Conservation (phyloP, 1,140 invertebrate genomes). For the Ceratosolen solmsi region DNA sequence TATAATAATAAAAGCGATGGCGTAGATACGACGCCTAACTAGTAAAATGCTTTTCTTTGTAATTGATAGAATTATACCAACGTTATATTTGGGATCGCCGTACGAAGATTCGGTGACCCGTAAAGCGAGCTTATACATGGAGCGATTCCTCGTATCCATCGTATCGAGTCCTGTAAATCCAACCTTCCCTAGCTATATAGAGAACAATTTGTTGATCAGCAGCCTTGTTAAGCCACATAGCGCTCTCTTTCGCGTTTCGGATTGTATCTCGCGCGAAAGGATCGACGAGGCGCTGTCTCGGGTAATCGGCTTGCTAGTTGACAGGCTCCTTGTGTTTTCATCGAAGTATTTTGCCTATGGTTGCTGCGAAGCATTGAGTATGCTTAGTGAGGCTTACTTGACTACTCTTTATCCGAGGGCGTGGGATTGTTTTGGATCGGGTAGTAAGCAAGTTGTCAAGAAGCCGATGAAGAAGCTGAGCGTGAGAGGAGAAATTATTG, state of each 20-base stretch:
- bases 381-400: slow-evolving; percentile 71
- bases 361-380: slow-evolving; percentile 74
- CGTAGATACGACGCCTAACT: background rate
- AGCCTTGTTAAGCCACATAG: slow-evolving; percentile 61
- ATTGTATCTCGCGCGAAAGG: slow-evolving; percentile 51
- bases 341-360: slow-evolving; percentile 72
- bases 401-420: slow-evolving; percentile 73
- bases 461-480: background rate
- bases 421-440: slow-evolving; percentile 72
- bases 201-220: slow-evolving; percentile 61
- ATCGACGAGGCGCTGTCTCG: slow-evolving; percentile 60
- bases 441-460: slow-evolving; percentile 37
- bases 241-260: slow-evolving; percentile 52
- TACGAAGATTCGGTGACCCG: slow-evolving; percentile 71
- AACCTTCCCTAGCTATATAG: slow-evolving; percentile 51
- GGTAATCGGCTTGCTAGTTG: slow-evolving; percentile 59
- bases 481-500: background rate
- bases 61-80: slow-evolving; percentile 70
- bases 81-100: slow-evolving; percentile 67
- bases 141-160: slow-evolving; percentile 60
- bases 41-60: background rate
- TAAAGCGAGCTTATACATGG: slow-evolving; percentile 67
- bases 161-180: slow-evolving; percentile 19
- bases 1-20: no score
- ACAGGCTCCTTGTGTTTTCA: slow-evolving; percentile 63